Evolutionary conservation across 2,888 invertebrate species (phyloP), one percentile per base, ranked within the genome.

Genomic region (Nymphalis urticae): DNA sequence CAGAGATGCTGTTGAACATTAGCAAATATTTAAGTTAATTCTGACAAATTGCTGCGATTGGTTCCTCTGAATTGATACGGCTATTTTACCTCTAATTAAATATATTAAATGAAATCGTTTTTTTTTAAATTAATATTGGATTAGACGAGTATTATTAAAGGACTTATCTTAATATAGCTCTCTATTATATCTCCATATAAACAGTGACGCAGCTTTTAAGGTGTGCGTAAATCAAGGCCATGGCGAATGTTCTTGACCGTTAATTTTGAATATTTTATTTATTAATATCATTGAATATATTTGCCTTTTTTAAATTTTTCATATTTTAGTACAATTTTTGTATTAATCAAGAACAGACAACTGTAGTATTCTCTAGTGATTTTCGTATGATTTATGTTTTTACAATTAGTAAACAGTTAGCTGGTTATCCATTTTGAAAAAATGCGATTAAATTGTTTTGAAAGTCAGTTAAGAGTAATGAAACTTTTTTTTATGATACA

Each of bases 201-300:
- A 47, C 17, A 27, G 10, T 21, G 53, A 61, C 53, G 42, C 51
- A 50, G 32, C 4, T 13, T 42, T 60, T 19, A n/a, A 53, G 51
- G 51, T 61, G 73, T 75, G 64, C 69, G 73, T 63, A 32, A 51
- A 62, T 70, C 76, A 77, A 76, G 79, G 78, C 77, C 82, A 79
- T 79, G 27, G 8, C 24, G 27, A 78, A 79, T 66, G 70, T 75
- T 79, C 77, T 77, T 70, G 74, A 74, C 77, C 78, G 77, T 80
- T 72, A 72, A 64, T 79, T 80, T 79, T 76, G 77, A 80, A 79
- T 78, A 75, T 77, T 68, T 61, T 47, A 54, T 56, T 54, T n/a
- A 66, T 60, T 53, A 58, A 60, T 42, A 24, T 36, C 42, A 8
- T 19, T 42, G 36, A 10, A n/a, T 13, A 42, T 58, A 42, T 58